These are phyloP conservation scores for Nephrotoma flavescens DNA, from an alignment of 2,888 invertebrate species.

Conservation along the genomic window DNA sequence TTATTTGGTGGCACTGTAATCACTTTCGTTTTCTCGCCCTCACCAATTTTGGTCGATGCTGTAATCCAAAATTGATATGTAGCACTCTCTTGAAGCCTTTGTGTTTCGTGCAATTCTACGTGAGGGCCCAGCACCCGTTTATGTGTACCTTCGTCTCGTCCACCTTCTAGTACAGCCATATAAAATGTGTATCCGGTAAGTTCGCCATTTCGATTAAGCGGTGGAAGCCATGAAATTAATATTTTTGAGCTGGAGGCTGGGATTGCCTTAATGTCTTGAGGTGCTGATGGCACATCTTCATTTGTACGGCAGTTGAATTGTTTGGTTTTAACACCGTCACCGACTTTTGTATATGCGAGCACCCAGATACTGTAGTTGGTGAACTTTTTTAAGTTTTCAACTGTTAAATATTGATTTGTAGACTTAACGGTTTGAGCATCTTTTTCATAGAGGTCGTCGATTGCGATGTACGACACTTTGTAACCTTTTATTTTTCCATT, in stretches of 20 bases:
- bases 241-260: conserved; percentile 74
- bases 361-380: conserved; percentile 89
- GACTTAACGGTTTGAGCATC: conserved; percentile 61
- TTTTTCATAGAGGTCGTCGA: conserved; percentile 64
- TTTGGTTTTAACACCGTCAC: conserved; percentile 74
- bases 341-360: conserved; percentile 74
- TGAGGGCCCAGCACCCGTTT: conserved; percentile 55
- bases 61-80: conserved; percentile 59
- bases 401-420: conserved; percentile 34
- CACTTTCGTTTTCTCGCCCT: conserved; percentile 66
- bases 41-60: conserved; percentile 70
- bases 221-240: conserved; percentile 80
- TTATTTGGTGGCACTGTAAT: conserved; percentile 61
- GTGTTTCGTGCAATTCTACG: conserved; percentile 55
- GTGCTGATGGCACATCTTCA: conserved; percentile 83
- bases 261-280: conserved; percentile 81
- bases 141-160: conserved; percentile 62
- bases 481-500: conserved; percentile 77
- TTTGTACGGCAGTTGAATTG: conserved; percentile 77
- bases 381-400: conserved; percentile 65
- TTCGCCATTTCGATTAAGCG: conserved; percentile 67
- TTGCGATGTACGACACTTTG: conserved; percentile 65
- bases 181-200: conserved; percentile 68
- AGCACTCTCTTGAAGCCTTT: conserved; percentile 52
- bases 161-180: conserved; percentile 64